These are phyloP conservation scores for Pangasius sanitwongsei DNA, from an alignment of 2,797 vertebrate genomes.

Conservation along the genomic window DNA sequence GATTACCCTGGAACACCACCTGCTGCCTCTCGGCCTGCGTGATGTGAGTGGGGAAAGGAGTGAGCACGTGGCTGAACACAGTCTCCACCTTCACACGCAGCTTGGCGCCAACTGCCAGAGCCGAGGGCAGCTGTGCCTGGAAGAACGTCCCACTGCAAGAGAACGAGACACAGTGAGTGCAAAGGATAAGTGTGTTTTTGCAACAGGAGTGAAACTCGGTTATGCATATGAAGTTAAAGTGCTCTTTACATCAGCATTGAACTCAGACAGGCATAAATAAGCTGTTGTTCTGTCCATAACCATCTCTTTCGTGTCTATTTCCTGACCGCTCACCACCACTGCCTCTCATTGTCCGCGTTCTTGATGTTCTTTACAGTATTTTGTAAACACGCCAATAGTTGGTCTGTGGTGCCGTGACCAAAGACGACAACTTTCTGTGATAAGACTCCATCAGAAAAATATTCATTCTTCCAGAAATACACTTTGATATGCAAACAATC, in stretches of 20 bases:
- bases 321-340: not conserved
- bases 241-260: not conserved
- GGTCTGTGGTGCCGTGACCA: too few relatives aligned
- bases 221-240: not conserved
- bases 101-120: conserved; percentile 83
- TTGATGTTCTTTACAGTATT: too few relatives aligned
- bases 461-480: not conserved
- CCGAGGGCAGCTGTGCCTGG: conserved; percentile 83
- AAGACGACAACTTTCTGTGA: too few relatives aligned
- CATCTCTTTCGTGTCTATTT: not conserved
- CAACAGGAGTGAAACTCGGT: not conserved
- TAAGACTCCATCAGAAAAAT: not conserved
- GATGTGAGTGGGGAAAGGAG: conserved; percentile 92
- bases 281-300: too few relatives aligned
- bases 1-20: conserved; percentile 96
- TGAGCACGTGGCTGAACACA: conserved; percentile 88
- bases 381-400: too few relatives aligned
- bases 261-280: not conserved
- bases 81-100: conserved; percentile 88
- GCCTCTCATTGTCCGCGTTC: not conserved
- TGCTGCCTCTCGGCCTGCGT: conserved; percentile 95
- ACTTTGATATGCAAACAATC: not conserved
- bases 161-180: conserved; percentile 11
- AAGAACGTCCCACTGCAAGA: conserved; percentile 86
- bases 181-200: not conserved